Base-by-base conservation (phyloP, 1,140 invertebrate genomes). In the Schmidtea mediterranea region DNA sequence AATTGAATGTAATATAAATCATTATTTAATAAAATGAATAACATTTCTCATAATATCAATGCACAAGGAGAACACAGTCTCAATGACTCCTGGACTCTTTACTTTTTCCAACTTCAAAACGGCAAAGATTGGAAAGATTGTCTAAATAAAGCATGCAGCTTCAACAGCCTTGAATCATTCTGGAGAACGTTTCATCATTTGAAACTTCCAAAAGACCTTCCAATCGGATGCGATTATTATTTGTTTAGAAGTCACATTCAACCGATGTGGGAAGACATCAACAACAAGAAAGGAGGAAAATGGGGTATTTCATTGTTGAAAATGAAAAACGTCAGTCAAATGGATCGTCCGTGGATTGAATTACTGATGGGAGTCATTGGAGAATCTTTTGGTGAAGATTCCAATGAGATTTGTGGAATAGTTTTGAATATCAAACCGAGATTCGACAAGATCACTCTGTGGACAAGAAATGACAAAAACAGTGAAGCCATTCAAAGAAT, bases 21-120 rank as follows among this genome's bases (percentile, higher is more conserved):
- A n/a, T n/a, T n/a, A n/a, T n/a, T n/a, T n/a, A n/a, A n/a, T n/a
- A n/a, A n/a, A n/a, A n/a, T n/a, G n/a, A n/a, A n/a, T n/a, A n/a
- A n/a, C n/a, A n/a, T n/a, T n/a, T n/a, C n/a, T n/a, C n/a, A n/a
- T n/a, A n/a, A n/a, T n/a, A n/a, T n/a, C n/a, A n/a, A n/a, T n/a
- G n/a, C n/a, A n/a, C n/a, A n/a, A n/a, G n/a, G n/a, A n/a, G n/a
- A n/a, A n/a, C n/a, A n/a, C n/a, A n/a, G n/a, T n/a, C n/a, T n/a
- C n/a, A n/a, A n/a, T n/a, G n/a, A n/a, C n/a, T n/a, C n/a, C n/a
- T 98, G 90, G 90, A 87, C 84, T 1, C 70, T 98, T 36, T 98
- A 89, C 89, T 97, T 87, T 65, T 90, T 78, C 60, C 89, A 94
- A 62, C 80, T 78, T 58, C 82, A 90, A 65, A 76, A 78, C 55